Base-by-base conservation (phyloP, 1,140 invertebrate species). In the Pectinophora gossypiella region DNA sequence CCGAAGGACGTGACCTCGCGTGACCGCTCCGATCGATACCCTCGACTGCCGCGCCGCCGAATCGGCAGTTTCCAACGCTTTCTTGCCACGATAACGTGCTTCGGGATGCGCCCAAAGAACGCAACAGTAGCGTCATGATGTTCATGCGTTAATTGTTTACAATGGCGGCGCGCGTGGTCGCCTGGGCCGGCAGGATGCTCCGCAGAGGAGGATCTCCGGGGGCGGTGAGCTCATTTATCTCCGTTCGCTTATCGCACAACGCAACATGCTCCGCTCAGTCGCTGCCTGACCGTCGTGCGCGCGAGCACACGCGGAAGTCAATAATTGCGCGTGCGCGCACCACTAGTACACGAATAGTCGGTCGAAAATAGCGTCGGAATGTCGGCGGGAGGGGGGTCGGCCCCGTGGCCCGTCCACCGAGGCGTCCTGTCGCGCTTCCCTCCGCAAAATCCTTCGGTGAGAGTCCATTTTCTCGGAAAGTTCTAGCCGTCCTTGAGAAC, bases 341-440 rank as follows among this genome's bases (percentile, higher is more conserved):
- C 43, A 67, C 61, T 42, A 61, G 67, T 78, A 78, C 80, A 67
- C 78, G 75, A 85, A 83, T 84, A 87, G 76, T 75, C 51, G 61
- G 61, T 79, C 73, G 84, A 87, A 81, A 78, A 72, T 87, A 84
- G 80, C 76, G 64, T 48, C 70, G 76, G 80, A 83, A 87, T 85
- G 82, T 83, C 79, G 65, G 68, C 80, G 67, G 78, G 89, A 59
- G 91, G 90, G 68, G 84, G 88, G 59, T 85, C 89, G 58, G 91
- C 89, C 66, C 92, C 92, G 70, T 94, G 93, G 92, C 91, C 92
- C 44, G 89, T 94, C 54, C 89, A 89, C 63, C 91, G 90, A 57
- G 89, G 92, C 59, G 89, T 90, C 71, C 90, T 91, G 62, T 89
- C 89, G 46, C 90, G 89, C 59, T 88, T 68, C 61, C 59, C 75